Base-by-base conservation (phyloP, 2,888 invertebrate genomes). In the Parascotia fuliginaria region DNA sequence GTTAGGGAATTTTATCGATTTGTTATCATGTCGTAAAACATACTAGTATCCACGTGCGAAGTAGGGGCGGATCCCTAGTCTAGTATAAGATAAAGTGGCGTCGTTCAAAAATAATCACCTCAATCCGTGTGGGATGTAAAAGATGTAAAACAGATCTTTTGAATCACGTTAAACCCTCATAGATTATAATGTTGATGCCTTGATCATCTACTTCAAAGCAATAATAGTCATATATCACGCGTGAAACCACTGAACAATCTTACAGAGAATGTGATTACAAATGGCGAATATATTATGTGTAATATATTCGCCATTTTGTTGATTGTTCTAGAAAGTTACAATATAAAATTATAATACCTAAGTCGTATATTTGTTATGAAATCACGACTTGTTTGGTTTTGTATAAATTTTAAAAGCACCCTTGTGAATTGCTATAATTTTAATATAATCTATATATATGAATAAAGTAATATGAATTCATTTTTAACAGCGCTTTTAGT, bases 191-290 rank as follows among this genome's bases (percentile, higher is more conserved):
- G 52, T 51, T 61, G 49, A 56, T 44, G 22, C 45, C 57, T 65
- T 68, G 60, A 65, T 68, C 62, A 41, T 14, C 13, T 46, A 60
- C 34, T 61, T 68, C 69, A 68, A 68, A 65, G 55, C 39, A 13
- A 16, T 28, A 33, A 29, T 38, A n/a, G n/a, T 43, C 32, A 50
- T 53, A 47, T 41, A 58, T 65, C 50, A 68, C 7, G 7, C 31
- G 5, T 24, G 31, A 43, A 46, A 54, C 41, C 16, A 39, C 42
- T 33, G 45, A 64, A 66, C 48, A 53, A 63, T 63, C 34, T 62
- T 41, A 22, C 32, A 31, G 62, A 55, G 40, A 49, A 65, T 50
- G 45, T 44, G 55, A 42, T 34, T 51, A 68, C 47, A 44, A 39
- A 13, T 49, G 41, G 45, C 49, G 49, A 32, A 6, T 40, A 12